Base-by-base conservation (phyloP, 2,888 invertebrate species). In the Aquatica leii region DNA sequence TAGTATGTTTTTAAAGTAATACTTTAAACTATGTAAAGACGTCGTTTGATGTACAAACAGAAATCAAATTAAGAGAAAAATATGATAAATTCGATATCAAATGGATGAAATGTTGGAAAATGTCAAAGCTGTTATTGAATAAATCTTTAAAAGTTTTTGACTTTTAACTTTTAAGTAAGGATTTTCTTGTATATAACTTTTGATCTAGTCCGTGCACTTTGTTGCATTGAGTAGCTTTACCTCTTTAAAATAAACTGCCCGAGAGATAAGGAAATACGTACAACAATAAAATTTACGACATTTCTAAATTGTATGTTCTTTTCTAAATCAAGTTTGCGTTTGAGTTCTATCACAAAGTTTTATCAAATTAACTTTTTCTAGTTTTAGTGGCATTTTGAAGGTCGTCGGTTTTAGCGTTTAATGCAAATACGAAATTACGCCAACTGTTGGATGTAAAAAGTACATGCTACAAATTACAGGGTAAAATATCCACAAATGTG, bases 281-380 rank as follows among this genome's bases (percentile, higher is more conserved):
- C 49, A 57, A 59, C 65, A 65, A 65, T 65, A 65, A 65, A 65
- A 59, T 65, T 56, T 61, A 61, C 53, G 65, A 54, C 61, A 46
- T 56, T 60, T 34, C 24, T 51, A 52, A 60, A 60, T 54, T 60
- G 60, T 37, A 56, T 12, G 14, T 12, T 12, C 51, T 57, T 63
- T 54, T 50, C 55, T 43, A 55, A 64, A 60, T 59, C 64, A 55
- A 52, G 55, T 50, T 55, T 59, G 37, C 49, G 59, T 50, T 52
- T 17, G 60, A 64, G 54, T 64, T 60, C 59, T 64, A 64, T 64
- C 64, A 52, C 50, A 64, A 59, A 51, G 31, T 50, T 56, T 59
- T 24, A 24, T 24, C 2, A 6, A n/a, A n/a, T n/a, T n/a, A n/a
- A n/a, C n/a, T n/a, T n/a, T n/a, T n/a, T n/a, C n/a, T n/a, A n/a